Evolutionary conservation across 2,797 vertebrate genomes (phyloP).

Genomic region (Ctenochaetus hawaiiensis): DNA sequence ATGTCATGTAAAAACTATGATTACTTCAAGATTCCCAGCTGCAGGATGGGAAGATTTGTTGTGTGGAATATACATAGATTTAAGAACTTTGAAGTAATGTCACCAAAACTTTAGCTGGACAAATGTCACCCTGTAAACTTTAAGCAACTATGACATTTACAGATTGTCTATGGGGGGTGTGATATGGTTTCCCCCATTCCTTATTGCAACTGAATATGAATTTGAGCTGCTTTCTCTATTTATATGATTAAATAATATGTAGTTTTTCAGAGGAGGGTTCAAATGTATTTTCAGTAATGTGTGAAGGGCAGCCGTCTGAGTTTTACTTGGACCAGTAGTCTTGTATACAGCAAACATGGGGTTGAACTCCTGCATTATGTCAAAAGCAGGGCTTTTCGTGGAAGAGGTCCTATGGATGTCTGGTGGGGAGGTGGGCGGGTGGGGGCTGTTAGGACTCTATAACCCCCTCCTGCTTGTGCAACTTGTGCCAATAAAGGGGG

Average conservation of each 20-base stretch:
- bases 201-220: neutral
- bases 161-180: constrained; percentile 2
- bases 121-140: constrained; percentile 5
- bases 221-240: neutral
- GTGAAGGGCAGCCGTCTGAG: neutral
- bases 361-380: too few species aligned
- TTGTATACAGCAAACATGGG: neutral
- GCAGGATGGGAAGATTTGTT: too few species aligned
- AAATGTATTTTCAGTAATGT: neutral
- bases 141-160: too few species aligned
- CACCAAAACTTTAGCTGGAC: neutral
- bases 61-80: too few species aligned
- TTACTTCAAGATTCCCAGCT: too few species aligned
- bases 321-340: constrained; percentile 11
- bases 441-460: constrained; percentile 2
- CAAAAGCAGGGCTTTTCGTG: constrained; percentile 1
- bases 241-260: neutral
- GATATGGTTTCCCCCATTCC: neutral
- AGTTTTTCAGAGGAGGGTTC: neutral
- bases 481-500: constrained; percentile 63
- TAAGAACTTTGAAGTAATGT: too few species aligned
- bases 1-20: too few species aligned
- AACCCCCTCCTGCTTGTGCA: constrained; percentile 35
- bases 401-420: constrained; percentile 5
- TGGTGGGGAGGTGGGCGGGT: neutral